phyloP scores from a whole-genome alignment of 2,888 invertebrate species.

The Nemurella pictetii region DNA sequence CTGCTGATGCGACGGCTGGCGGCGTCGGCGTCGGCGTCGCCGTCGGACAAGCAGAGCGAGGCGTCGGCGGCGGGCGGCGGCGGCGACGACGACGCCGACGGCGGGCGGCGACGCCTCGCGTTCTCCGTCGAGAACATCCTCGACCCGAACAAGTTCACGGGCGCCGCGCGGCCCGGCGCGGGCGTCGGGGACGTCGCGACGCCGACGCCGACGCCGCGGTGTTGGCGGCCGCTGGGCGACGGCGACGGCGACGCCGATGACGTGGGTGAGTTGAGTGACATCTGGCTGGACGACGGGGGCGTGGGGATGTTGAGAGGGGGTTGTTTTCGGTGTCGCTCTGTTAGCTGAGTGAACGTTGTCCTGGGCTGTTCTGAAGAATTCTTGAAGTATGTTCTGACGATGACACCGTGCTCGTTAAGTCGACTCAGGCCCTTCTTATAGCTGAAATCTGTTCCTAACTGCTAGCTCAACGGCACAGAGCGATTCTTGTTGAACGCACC shows the following conservation, averaged over 20 bases:
- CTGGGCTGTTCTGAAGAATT: no score
- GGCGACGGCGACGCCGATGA: slow-evolving; percentile 29
- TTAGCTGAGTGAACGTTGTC: no score
- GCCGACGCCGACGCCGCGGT: slow-evolving; percentile 42
- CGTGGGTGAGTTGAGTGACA: slow-evolving; percentile 34
- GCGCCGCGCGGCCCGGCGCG: slow-evolving; percentile 50
- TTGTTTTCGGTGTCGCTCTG: no score
- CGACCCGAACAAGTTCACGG: slow-evolving; percentile 89
- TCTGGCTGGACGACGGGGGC: neutral
- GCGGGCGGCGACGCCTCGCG: slow-evolving; percentile 64
- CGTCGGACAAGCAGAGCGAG: slow-evolving; percentile 1
- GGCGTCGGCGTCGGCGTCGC: neutral
- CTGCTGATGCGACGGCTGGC: slow-evolving; percentile 27
- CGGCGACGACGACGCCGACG: neutral
- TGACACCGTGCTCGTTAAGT: no score
- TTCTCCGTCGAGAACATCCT: slow-evolving; percentile 90
- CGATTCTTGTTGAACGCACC: no score
- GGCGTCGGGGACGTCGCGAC: slow-evolving; percentile 40
- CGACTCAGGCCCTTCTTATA: no score
- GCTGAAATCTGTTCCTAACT: no score
- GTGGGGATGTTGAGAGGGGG: neutral
- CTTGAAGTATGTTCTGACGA: no score
- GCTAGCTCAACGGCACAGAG: no score
- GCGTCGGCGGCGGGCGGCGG: slow-evolving; percentile 14
- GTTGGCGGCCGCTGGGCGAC: slow-evolving; percentile 37